phyloP scores from a whole-genome alignment of 2,797 vertebrate species.

The Gambelia wislizenii region DNA sequence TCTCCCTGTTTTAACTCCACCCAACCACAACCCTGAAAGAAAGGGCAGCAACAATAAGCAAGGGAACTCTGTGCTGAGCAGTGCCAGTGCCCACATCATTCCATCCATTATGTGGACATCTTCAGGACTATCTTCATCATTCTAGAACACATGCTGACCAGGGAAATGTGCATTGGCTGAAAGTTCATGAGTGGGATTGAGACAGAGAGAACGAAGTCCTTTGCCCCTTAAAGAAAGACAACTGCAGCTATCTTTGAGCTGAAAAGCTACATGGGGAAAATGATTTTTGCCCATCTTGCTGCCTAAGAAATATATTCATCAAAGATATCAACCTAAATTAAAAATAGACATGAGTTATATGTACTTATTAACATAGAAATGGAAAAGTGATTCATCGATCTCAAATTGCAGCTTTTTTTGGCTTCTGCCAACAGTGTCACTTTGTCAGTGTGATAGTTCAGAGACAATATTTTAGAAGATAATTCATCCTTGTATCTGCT shows the following conservation, averaged over 20 bases:
- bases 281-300: conserved; percentile 16
- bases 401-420: conserved; percentile 45
- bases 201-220: neutral
- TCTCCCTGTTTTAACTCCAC: too few relatives aligned
- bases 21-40: too few relatives aligned
- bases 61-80: too few relatives aligned
- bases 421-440: conserved; percentile 21
- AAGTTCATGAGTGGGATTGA: neutral
- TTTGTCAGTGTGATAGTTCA: conserved; percentile 17
- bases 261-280: conserved; percentile 28
- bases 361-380: conserved; percentile 47
- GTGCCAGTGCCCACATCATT: too few relatives aligned
- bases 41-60: too few relatives aligned
- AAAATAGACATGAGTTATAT: conserved; percentile 40
- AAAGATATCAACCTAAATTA: conserved; percentile 48
- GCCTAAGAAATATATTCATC: conserved; percentile 31
- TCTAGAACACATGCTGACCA: neutral
- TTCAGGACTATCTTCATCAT: neutral
- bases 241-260: neutral
- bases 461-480: conserved; percentile 9
- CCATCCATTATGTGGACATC: too few relatives aligned
- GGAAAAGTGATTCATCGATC: conserved; percentile 34
- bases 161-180: neutral
- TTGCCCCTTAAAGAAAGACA: neutral
- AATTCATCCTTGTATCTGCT: conserved; percentile 40